Evolutionary conservation across 1,140 invertebrate genomes (phyloP).

Genomic region (Thrips palmi): DNA sequence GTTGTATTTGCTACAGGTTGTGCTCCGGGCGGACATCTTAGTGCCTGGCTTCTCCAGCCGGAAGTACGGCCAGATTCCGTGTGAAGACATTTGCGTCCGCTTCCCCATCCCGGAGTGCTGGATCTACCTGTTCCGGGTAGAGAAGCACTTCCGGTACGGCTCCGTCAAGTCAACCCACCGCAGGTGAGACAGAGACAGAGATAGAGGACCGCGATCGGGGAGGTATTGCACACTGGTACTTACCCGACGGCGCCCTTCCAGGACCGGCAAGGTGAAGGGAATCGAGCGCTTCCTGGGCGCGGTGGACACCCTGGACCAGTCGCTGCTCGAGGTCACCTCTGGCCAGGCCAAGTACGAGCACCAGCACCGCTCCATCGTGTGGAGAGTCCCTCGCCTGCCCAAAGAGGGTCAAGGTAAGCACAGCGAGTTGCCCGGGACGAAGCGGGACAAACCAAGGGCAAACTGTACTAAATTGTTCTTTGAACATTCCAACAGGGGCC

Average conservation of each 20-base stretch:
- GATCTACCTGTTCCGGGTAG: slow-evolving; percentile 97
- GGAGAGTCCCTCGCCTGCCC: slow-evolving; percentile 89
- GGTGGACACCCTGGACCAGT: slow-evolving; percentile 76
- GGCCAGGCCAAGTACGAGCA: slow-evolving; percentile 99
- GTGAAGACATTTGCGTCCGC: slow-evolving; percentile 90
- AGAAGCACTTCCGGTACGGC: slow-evolving; percentile 97
- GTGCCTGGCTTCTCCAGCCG: slow-evolving; percentile 92
- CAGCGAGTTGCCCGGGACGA: neutral
- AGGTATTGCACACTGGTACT: too few species aligned
- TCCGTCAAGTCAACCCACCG: slow-evolving; percentile 92
- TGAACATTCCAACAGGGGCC: slow-evolving; percentile 44
- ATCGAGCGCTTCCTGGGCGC: slow-evolving; percentile 86
- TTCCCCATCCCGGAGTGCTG: slow-evolving; percentile 98
- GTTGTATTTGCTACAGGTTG: slow-evolving; percentile 38
- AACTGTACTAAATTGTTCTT: neutral
- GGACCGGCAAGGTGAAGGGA: slow-evolving; percentile 83
- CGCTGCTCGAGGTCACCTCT: slow-evolving; percentile 91
- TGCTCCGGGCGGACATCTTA: slow-evolving; percentile 81
- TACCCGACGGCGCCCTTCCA: slow-evolving; percentile 21
- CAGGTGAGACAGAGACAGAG: slow-evolving; percentile 27
- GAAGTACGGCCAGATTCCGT: slow-evolving; percentile 86
- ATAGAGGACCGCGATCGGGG: neutral
- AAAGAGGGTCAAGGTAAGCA: slow-evolving; percentile 86
- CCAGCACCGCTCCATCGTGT: slow-evolving; percentile 91
- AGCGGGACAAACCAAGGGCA: neutral